phyloP scores from a whole-genome alignment of 2,888 invertebrate genomes.

The Rhodophaea formosa region DNA sequence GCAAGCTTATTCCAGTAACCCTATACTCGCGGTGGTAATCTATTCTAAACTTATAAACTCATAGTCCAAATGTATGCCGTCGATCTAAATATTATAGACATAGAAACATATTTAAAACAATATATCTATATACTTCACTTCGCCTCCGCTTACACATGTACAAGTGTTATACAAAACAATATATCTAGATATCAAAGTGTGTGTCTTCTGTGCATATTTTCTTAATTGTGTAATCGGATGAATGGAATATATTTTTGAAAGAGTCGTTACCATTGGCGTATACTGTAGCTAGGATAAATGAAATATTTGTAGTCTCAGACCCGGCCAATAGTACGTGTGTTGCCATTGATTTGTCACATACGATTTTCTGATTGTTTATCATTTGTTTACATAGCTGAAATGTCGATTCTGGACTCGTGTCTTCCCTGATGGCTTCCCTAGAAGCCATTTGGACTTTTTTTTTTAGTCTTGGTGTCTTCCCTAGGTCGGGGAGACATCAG shows the following conservation, averaged over 20 bases:
- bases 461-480: too few relatives aligned
- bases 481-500: too few relatives aligned
- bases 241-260: constrained; percentile 73
- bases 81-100: constrained; percentile 28
- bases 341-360: constrained; percentile 34
- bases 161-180: constrained; percentile 36
- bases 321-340: constrained; percentile 35
- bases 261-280: constrained; percentile 47
- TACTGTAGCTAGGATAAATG: constrained; percentile 61
- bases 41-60: constrained; percentile 15
- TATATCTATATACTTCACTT: constrained; percentile 22
- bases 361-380: not conserved
- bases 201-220: constrained; percentile 58
- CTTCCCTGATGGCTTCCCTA: too few relatives aligned
- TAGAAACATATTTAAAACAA: constrained; percentile 26
- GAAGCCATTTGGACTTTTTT: too few relatives aligned
- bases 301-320: constrained; percentile 37
- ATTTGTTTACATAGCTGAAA: too few relatives aligned
- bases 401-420: too few relatives aligned
- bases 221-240: constrained; percentile 49
- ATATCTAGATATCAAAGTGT: constrained; percentile 38
- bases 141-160: constrained; percentile 50
- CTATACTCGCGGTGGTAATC: constrained; percentile 13
- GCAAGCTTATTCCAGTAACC: constrained; percentile 16
- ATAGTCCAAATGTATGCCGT: constrained; percentile 37